phyloP scores from a whole-genome alignment of 2,113 vertebrate species.

The Rhea pennata region DNA sequence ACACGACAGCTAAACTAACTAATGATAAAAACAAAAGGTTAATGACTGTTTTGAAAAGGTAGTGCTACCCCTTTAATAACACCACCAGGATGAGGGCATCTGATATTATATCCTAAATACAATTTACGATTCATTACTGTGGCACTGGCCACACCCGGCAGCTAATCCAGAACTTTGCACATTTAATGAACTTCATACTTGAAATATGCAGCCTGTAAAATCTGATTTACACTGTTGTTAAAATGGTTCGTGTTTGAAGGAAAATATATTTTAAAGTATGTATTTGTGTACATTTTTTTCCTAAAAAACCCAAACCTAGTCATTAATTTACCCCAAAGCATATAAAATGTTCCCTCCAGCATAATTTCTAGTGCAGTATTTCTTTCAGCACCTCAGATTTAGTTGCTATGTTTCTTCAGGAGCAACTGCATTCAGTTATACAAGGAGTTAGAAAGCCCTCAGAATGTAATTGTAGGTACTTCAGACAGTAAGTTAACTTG shows the following conservation, averaged over 20 bases:
- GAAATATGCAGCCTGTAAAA: slow-evolving; percentile 80
- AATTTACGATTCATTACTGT: slow-evolving; percentile 72
- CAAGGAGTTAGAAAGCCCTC: slow-evolving; percentile 1
- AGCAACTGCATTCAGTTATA: slow-evolving; percentile 40
- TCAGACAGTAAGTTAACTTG: neutral
- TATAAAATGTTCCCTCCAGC: slow-evolving; percentile 64
- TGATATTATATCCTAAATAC: slow-evolving; percentile 62
- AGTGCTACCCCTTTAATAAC: slow-evolving; percentile 33
- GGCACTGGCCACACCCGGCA: slow-evolving; percentile 71
- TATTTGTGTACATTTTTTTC: slow-evolving; percentile 60
- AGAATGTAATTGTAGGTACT: neutral
- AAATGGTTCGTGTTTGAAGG: slow-evolving; percentile 67
- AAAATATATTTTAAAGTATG: slow-evolving; percentile 60
- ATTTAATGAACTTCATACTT: slow-evolving; percentile 81
- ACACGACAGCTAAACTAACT: neutral
- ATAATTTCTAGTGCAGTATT: slow-evolving; percentile 74
- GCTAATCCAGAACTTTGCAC: slow-evolving; percentile 81
- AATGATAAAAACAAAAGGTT: slow-evolving; percentile 15
- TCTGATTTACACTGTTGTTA: slow-evolving; percentile 78
- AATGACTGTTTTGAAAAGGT: slow-evolving; percentile 36
- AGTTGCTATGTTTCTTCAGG: slow-evolving; percentile 27
- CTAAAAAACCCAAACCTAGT: slow-evolving; percentile 2
- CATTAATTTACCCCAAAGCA: slow-evolving; percentile 72
- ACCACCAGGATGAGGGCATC: neutral
- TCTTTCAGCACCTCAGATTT: slow-evolving; percentile 82